Percentiles rank a stretch among this genome's conserved stretches.
These are phyloP conservation scores for Lamprotornis superbus DNA, from an alignment of 2,113 vertebrate genomes.

Conservation along the genomic window DNA sequence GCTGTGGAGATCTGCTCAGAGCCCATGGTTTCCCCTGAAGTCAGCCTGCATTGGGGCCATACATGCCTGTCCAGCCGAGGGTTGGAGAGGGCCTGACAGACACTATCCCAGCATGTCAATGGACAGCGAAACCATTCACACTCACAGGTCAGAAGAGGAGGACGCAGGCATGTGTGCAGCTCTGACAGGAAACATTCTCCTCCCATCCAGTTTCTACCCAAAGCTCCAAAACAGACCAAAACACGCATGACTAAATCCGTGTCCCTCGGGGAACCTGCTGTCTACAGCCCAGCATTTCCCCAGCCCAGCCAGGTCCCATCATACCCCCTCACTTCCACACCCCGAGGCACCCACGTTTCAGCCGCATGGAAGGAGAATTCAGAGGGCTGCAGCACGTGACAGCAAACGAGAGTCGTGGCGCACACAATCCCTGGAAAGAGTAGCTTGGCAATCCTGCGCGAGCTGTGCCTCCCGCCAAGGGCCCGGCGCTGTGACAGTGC, in stretches of 20 bases:
- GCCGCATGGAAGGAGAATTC: background rate
- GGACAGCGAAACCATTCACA: background rate
- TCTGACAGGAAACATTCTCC: background rate
- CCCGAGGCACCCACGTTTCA: fast-evolving
- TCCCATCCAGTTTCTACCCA: background rate
- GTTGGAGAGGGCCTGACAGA: fast-evolving
- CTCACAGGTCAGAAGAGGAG: background rate
- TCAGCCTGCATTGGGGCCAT: background rate
- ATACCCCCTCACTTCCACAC: background rate
- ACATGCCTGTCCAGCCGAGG: background rate
- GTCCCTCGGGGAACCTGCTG: background rate
- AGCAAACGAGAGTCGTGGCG: background rate
- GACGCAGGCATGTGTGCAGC: background rate
- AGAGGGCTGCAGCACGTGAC: background rate
- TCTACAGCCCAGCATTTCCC: background rate
- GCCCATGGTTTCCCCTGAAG: no score
- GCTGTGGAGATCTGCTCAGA: background rate
- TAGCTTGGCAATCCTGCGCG: background rate
- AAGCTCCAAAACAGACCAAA: background rate
- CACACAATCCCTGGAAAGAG: background rate
- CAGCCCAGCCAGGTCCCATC: background rate
- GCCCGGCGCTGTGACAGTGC: background rate
- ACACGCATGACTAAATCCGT: fast-evolving
- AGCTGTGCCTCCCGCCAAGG: background rate
- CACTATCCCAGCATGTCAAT: fast-evolving